Evolutionary conservation across 2,113 vertebrate species (phyloP).

Genomic region (Bambusicola thoracicus): DNA sequence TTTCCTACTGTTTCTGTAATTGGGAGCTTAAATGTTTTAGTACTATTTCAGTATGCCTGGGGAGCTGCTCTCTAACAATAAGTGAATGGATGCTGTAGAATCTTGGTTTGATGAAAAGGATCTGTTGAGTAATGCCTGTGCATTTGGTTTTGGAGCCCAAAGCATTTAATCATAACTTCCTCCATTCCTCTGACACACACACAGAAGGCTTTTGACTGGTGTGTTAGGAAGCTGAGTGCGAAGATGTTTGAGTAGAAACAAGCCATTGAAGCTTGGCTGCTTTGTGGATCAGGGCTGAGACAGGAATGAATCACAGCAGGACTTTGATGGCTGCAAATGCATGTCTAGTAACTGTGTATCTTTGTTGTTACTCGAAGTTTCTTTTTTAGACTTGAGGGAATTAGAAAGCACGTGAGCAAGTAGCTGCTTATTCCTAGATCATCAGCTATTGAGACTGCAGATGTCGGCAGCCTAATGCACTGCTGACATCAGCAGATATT

Average conservation of each 20-base stretch:
- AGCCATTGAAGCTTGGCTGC: background rate
- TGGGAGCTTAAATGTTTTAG: background rate
- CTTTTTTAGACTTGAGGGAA: background rate
- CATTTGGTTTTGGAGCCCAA: background rate
- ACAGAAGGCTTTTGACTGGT: background rate
- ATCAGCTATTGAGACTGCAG: background rate
- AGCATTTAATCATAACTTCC: background rate
- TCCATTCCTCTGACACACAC: background rate
- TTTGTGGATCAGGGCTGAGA: background rate
- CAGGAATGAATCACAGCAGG: background rate
- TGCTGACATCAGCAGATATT: background rate
- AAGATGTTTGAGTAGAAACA: background rate
- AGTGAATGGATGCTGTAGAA: background rate
- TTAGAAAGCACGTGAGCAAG: background rate
- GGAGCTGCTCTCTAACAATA: background rate
- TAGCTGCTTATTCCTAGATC: background rate
- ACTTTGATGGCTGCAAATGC: rapidly evolving
- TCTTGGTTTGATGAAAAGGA: background rate
- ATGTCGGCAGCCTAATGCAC: background rate
- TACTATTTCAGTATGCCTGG: background rate
- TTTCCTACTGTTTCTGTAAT: background rate
- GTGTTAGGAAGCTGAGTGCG: background rate
- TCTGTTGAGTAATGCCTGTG: background rate
- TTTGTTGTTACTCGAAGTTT: background rate
- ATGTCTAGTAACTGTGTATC: rapidly evolving